These are phyloP conservation scores for Latrodectus geometricus DNA, from an alignment of 1,140 invertebrate species.

Conservation along the genomic window DNA sequence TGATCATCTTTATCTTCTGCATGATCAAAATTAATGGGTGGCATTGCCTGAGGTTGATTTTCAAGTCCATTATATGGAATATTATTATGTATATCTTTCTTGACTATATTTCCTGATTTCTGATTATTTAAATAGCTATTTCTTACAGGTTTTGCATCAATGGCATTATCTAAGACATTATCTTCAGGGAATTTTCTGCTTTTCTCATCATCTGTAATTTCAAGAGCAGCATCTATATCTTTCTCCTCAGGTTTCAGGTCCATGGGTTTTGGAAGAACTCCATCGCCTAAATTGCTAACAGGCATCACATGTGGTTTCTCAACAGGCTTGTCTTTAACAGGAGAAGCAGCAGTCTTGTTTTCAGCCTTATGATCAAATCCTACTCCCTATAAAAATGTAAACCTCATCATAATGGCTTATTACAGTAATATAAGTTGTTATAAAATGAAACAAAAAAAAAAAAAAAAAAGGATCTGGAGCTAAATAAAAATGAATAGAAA, in stretches of 20 bases:
- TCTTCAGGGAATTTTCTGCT: neutral
- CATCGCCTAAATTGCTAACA: conserved; percentile 25
- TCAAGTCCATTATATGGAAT: conserved; percentile 3
- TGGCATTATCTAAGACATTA: neutral
- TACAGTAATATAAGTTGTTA: too few relatives aligned
- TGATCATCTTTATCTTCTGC: conserved; percentile 48
- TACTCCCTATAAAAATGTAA: neutral
- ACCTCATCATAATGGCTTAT: too few relatives aligned
- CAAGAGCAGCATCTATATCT: conserved; percentile 30
- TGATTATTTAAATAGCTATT: neutral
- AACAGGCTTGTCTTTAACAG: neutral
- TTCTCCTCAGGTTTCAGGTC: conserved; percentile 23
- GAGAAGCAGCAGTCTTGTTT: conserved; percentile 1
- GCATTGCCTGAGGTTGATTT: conserved; percentile 39
- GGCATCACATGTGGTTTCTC: conserved; percentile 41
- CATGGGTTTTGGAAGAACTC: conserved; percentile 47
- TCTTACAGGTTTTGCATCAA: neutral
- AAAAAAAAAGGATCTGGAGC: too few relatives aligned
- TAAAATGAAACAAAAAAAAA: too few relatives aligned
- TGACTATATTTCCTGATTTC: neutral
- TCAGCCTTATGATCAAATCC: neutral
- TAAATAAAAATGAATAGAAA: too few relatives aligned
- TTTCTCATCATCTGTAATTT: conserved; percentile 31
- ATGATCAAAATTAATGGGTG: conserved; percentile 45
- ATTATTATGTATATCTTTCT: neutral